Base-by-base conservation (phyloP, 2,797 vertebrate genomes). In the Myotis daubentonii region DNA sequence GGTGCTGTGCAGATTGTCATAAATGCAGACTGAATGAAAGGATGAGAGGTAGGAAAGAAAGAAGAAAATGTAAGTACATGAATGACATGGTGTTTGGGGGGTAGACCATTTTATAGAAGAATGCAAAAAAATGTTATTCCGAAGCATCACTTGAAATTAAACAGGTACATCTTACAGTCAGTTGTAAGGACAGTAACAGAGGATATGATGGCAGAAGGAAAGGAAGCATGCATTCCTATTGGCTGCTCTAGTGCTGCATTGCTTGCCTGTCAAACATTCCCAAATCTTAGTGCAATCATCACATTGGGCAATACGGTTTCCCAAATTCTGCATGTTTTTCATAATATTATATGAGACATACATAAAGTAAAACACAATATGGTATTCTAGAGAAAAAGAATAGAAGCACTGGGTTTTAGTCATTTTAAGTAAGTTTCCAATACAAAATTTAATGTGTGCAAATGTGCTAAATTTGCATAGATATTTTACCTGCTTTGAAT, bases 401-500 rank as follows among this genome's bases (percentile, higher is more conserved):
- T 38, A 79, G 53, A 78, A 93, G 7, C 41, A 66, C 38, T 95
- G 28, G 0, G 1, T 94, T 95, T 93, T 75, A 76, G 62, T 82
- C 71, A 76, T 90, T 97, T 94, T 96, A 96, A 96, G 86, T 91
- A 96, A 89, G 41, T 93, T 92, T 92, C 36, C 71, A 97, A 92
- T 96, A 81, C 83, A 97, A 90, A 36, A 23, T 51, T 81, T 95
- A 94, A 89, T 65, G 87, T 78, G 78, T 97, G 60, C 1, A 82
- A 98, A 87, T 94, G 28, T 78, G 81, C 16, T 33, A 84, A 90
- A 96, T 97, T 97, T 97, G 55, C 75, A 82, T 97, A 80, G 74
- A 36, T 51, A 47, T 93, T 97, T 97, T 71, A 95, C 51, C 36
- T 91, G 25, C 82, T 96, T 98, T 95, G 93, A 96, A 96, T 96